These are phyloP conservation scores for Oceanodroma tethys DNA, from an alignment of 2,113 vertebrate species.

Conservation along the genomic window DNA sequence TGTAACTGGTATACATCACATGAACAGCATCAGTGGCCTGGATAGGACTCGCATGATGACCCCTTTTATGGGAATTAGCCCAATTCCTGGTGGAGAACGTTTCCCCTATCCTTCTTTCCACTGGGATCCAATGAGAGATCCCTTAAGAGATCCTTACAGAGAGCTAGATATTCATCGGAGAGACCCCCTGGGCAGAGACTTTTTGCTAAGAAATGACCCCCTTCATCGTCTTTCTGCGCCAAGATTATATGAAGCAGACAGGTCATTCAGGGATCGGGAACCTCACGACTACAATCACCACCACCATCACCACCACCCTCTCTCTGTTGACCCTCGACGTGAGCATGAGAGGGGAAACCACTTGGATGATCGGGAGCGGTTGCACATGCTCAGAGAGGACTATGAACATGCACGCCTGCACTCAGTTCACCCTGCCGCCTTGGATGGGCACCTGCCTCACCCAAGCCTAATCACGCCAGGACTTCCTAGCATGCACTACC, in stretches of 20 bases:
- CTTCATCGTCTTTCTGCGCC: conserved; percentile 87
- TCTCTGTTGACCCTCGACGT: conserved; percentile 86
- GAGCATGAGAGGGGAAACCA: conserved; percentile 86
- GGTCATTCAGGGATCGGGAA: conserved; percentile 91
- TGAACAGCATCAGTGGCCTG: conserved; percentile 88
- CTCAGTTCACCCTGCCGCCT: conserved; percentile 83
- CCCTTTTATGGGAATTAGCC: conserved; percentile 95
- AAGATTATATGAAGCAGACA: conserved; percentile 87
- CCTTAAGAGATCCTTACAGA: conserved; percentile 87
- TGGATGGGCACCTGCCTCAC: conserved; percentile 91
- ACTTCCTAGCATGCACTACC: conserved; percentile 96
- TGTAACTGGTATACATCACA: conserved; percentile 88
- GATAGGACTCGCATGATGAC: conserved; percentile 96
- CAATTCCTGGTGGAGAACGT: conserved; percentile 91
- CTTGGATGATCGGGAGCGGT: conserved; percentile 87
- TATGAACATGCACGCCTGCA: conserved; percentile 91
- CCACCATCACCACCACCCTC: conserved; percentile 80
- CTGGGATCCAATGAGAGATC: conserved; percentile 94
- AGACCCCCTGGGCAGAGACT: conserved; percentile 82
- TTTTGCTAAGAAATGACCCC: conserved; percentile 88
- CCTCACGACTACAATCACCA: conserved; percentile 92
- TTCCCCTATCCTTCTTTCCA: conserved; percentile 95
- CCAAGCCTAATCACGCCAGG: conserved; percentile 85
- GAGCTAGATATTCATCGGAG: conserved; percentile 89
- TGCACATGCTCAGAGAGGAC: conserved; percentile 93